These are phyloP conservation scores for Amphiprion clarkii DNA, from an alignment of 2,797 vertebrate genomes.

Conservation along the genomic window DNA sequence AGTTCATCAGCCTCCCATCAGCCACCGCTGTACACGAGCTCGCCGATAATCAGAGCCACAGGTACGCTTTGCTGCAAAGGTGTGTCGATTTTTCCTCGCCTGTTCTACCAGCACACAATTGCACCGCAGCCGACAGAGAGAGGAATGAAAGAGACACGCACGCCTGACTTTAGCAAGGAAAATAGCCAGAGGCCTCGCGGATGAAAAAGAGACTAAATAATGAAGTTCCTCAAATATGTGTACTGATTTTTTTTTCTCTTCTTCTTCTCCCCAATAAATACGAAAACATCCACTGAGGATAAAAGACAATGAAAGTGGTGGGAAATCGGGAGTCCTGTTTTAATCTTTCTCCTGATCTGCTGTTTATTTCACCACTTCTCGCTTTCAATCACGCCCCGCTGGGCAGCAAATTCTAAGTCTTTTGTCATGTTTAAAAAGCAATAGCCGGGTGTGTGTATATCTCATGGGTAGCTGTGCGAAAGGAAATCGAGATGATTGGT, in stretches of 20 bases:
- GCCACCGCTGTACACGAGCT: conserved; percentile 59
- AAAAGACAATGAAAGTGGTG: conserved; percentile 28
- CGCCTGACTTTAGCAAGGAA: conserved; percentile 41
- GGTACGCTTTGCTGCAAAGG: conserved; percentile 69
- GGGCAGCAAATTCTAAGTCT: conserved; percentile 35
- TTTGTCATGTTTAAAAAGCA: conserved; percentile 54
- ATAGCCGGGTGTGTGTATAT: conserved; percentile 19
- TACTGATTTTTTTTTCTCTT: conserved; percentile 13
- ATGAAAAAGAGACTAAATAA: conserved; percentile 48
- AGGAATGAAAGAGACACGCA: conserved; percentile 39
- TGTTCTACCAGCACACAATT: conserved; percentile 56
- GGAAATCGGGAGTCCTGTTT: conserved; percentile 32
- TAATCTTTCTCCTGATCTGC: conserved; percentile 46
- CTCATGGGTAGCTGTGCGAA: conserved; percentile 15
- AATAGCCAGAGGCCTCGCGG: conserved; percentile 59
- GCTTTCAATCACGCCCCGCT: conserved; percentile 48
- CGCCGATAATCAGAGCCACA: conserved; percentile 66
- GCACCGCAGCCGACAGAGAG: conserved; percentile 28
- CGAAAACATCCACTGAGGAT: conserved; percentile 40
- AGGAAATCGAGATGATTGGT: conserved; percentile 45
- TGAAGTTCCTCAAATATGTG: conserved; percentile 49
- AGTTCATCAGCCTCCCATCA: conserved; percentile 76
- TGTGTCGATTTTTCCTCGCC: conserved; percentile 58
- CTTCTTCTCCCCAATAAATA: conserved; percentile 30
- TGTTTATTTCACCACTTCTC: conserved; percentile 45